Conservation (phyloP, 2,888 invertebrate species). For the Crepidodera aurea region DNA sequence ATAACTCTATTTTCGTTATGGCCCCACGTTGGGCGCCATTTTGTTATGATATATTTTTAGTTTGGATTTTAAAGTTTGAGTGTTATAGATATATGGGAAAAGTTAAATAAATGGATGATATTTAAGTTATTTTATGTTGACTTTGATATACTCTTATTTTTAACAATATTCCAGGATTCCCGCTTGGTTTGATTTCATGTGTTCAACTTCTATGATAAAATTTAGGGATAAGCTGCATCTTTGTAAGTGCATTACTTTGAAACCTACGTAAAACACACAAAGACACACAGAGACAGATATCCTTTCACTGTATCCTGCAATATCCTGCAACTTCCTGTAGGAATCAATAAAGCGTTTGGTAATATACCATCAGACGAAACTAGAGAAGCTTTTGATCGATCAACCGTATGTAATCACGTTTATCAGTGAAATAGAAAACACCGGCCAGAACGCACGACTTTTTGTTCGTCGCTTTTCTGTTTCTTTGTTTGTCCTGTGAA, state of each 20-base stretch:
- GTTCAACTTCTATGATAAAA: too few species aligned
- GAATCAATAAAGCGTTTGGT: slow-evolving; percentile 36
- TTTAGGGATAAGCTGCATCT: neutral
- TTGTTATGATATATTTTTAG: too few species aligned
- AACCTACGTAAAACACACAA: neutral
- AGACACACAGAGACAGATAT: slow-evolving; percentile 8
- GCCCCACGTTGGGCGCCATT: too few species aligned
- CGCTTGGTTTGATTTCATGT: too few species aligned
- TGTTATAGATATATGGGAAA: too few species aligned
- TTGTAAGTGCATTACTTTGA: neutral
- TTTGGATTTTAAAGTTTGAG: too few species aligned
- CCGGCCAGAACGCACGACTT: slow-evolving; percentile 29
- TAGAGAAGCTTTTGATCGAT: slow-evolving; percentile 46
- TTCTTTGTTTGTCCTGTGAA: slow-evolving; percentile 14
- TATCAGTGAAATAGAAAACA: slow-evolving; percentile 43
- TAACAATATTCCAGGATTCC: too few species aligned
- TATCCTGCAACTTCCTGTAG: slow-evolving; percentile 18
- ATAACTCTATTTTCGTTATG: too few species aligned
- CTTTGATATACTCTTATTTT: too few species aligned
- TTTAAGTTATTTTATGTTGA: too few species aligned
- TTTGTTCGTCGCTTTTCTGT: slow-evolving; percentile 18
- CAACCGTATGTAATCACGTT: slow-evolving; percentile 47
- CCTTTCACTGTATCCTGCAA: slow-evolving; percentile 25
- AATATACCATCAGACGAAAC: slow-evolving; percentile 40
- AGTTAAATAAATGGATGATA: too few species aligned